Base-by-base conservation (phyloP, 2,113 vertebrate species). In the Erinaceus europaeus region DNA sequence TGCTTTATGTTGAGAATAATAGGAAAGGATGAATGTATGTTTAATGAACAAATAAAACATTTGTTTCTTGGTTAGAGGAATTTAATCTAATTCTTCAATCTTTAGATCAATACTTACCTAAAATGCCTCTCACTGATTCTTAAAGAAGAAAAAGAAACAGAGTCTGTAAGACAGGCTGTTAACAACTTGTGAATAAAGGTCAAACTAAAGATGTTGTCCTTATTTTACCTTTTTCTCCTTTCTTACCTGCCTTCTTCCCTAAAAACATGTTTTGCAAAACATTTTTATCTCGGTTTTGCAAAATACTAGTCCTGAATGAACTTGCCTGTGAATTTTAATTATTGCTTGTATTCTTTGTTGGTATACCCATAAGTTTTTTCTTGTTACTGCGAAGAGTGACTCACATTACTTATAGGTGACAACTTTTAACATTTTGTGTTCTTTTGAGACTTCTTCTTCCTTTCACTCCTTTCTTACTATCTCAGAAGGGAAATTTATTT, bases 1-100 rank as follows among this genome's bases (percentile, higher is more conserved):
- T 75, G 38, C 42, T 53, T 78, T 87, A 52, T 74, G 32, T 81
- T 86, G 48, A 89, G 65, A 93, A 86, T 90, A 84, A 84, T 74
- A 89, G 75, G 84, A 84, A 91, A 83, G 48, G 62, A 61, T 42
- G 46, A 84, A 74, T 69, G 42, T 59, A 82, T 75, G 46, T 67
- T 89, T 89, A 93, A 55, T 36, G 69, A 93, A 74, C 68, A 91
- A 88, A 88, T 53, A 67, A 74, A 73, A 85, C 64, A 89, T 94
- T 90, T 93, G 65, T 73, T 90, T 92, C 11, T 36, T 75, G 20
- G 25, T 86, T 90, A 68, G 82, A 92, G 74, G 81, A 48, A 83
- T 29, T 67, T 86, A 75, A 84, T 84, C 64, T 86, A 82, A 74
- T 55, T 53, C 69, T 89, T 89, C 53, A 57, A 92, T 89, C 73